Evolutionary conservation across 1,140 invertebrate species (phyloP), one percentile per base, ranked within the genome.

Genomic region (Akabosia matsudoensis): DNA sequence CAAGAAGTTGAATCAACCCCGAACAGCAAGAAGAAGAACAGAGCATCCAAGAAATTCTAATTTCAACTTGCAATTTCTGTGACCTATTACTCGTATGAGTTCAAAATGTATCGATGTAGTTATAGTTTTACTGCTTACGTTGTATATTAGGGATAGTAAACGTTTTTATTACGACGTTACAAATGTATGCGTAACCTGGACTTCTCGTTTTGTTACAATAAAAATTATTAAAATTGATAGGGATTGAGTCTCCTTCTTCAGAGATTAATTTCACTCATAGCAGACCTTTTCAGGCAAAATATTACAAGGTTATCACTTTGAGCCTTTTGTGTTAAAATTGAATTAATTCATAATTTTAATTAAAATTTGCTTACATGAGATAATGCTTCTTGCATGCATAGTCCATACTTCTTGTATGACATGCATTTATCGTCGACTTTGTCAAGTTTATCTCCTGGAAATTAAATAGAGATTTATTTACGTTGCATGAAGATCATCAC

Each of bases 331-430:
- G n/a, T n/a, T n/a, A n/a, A n/a, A n/a, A n/a, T n/a, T n/a, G n/a
- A 24, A 56, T 56, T 4, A 4, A 24, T 56, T 56, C 54, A 56
- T 16, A 4, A 4, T 7, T 56, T 24, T 22, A 56, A 13, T n/a
- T 56, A 56, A 56, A 16, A 31, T 67, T 67, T 31, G 31, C 71
- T 70, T 52, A 77, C 76, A 51, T 77, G 71, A 74, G 76, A 77
- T 1, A 74, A 22, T 1, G 76, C 56, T 70, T 77, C 76, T 70
- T 77, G 76, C 16, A 72, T 77, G n/a, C 76, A 77, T 14, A 77
- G 54, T 1, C 76, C 76, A 24, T 73, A 77, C 18, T 73, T 54
- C 28, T 74, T 64, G 16, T 74, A 77, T 0, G 71, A 64, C 30
- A 61, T n/a, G 13, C 76, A 77, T 51, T 54, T 30, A 26, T 51